These are phyloP conservation scores for Parascotia fuliginaria DNA, from an alignment of 2,888 invertebrate genomes.

Conservation along the genomic window DNA sequence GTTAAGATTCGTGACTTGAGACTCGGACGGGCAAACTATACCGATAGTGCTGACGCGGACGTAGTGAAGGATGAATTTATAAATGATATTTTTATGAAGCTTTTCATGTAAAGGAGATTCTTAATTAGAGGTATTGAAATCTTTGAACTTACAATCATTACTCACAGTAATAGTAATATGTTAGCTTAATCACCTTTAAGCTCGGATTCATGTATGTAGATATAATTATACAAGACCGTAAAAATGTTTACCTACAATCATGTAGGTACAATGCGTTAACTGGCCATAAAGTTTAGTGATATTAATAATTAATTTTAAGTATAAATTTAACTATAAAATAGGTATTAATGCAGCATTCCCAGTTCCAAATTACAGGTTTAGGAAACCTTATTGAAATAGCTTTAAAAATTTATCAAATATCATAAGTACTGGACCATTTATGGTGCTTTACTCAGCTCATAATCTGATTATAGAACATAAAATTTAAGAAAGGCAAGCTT, in stretches of 20 bases:
- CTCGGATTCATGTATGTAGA: neutral
- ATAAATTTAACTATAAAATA: no score
- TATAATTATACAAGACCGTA: constrained; percentile 70
- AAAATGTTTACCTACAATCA: constrained; percentile 60
- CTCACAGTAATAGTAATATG: neutral
- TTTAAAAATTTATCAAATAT: no score
- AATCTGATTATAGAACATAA: constrained; percentile 26
- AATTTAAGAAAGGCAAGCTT: constrained; percentile 24
- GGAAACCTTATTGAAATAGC: neutral
- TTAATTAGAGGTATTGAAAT: constrained; percentile 18
- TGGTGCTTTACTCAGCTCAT: constrained; percentile 1
- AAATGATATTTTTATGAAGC: constrained; percentile 31
- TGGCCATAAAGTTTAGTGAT: constrained; percentile 53
- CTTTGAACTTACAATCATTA: constrained; percentile 5
- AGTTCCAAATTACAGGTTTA: no score
- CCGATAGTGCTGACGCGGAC: constrained; percentile 48
- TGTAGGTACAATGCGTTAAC: constrained; percentile 54
- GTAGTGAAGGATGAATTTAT: constrained; percentile 38
- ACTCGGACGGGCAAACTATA: constrained; percentile 60
- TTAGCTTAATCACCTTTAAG: neutral
- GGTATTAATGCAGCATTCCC: no score
- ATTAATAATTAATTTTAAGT: constrained; percentile 49
- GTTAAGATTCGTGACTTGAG: constrained; percentile 62
- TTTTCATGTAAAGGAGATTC: constrained; percentile 11
- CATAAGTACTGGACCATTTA: neutral